phyloP scores from a whole-genome alignment of 2,888 invertebrate species.

The Lissonota sp. region DNA sequence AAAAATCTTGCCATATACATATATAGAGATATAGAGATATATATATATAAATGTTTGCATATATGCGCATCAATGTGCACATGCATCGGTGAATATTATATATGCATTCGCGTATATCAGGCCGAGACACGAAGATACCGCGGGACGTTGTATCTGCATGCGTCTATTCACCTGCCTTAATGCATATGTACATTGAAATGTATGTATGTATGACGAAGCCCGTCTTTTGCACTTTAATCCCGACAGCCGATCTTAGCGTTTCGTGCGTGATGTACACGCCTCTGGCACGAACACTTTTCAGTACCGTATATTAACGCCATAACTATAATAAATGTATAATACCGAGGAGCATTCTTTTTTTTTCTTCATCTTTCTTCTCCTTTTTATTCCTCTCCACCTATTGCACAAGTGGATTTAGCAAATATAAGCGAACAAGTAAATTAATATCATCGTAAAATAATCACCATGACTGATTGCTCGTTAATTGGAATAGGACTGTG shows the following conservation, averaged over 20 bases:
- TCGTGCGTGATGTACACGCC: conserved; percentile 58
- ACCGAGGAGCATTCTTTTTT: neutral
- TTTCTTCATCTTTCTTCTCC: neutral
- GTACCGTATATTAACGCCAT: conserved; percentile 51
- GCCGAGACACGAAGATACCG: conserved; percentile 38
- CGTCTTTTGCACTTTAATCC: conserved; percentile 59
- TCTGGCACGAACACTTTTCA: conserved; percentile 48
- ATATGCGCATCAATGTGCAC: conserved; percentile 1
- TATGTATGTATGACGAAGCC: conserved; percentile 48
- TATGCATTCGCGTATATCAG: neutral
- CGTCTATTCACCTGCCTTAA: conserved; percentile 53
- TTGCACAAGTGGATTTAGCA: conserved; percentile 43
- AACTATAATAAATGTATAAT: conserved; percentile 28
- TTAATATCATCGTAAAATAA: conserved; percentile 71
- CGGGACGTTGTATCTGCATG: conserved; percentile 56
- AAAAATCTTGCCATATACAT: conserved; percentile 8
- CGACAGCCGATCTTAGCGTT: conserved; percentile 57
- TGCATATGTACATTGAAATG: conserved; percentile 56
- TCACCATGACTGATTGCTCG: conserved; percentile 70
- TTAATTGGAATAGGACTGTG: conserved; percentile 58
- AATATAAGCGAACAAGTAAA: conserved; percentile 55
- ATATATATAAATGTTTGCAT: conserved; percentile 11
- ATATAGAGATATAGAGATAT: conserved; percentile 32
- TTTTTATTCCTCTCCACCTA: neutral
- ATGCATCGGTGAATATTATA: conserved; percentile 21